Evolutionary conservation across 2,113 vertebrate species (phyloP).

Genomic region (Corvus cornix): DNA sequence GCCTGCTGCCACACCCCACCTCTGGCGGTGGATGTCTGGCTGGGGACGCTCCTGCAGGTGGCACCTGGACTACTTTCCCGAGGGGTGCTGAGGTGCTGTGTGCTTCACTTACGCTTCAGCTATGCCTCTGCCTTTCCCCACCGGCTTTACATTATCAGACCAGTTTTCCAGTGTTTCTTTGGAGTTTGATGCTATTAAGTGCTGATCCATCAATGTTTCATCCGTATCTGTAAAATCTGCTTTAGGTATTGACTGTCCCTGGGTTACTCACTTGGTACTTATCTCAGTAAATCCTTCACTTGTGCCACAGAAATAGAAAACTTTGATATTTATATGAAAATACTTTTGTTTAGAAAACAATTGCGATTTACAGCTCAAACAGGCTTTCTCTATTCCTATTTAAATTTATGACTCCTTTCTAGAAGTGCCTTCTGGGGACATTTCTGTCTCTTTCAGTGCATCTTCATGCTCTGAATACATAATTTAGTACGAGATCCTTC

Average conservation of each 20-base stretch:
- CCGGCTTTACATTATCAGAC: rapidly evolving
- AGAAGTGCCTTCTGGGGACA: background rate
- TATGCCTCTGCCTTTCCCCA: rapidly evolving
- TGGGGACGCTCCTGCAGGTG: background rate
- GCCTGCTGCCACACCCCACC: background rate
- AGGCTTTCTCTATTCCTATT: background rate
- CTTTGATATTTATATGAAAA: background rate
- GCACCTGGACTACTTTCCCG: rapidly evolving
- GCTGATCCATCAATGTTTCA: background rate
- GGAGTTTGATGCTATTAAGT: background rate
- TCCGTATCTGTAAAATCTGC: background rate
- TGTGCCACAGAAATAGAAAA: background rate
- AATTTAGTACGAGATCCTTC: background rate
- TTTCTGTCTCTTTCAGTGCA: background rate
- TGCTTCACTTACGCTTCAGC: rapidly evolving
- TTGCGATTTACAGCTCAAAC: background rate
- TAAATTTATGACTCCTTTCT: slow-evolving; percentile 11
- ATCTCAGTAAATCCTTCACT: background rate
- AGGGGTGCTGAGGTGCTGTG: rapidly evolving
- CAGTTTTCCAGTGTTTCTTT: background rate
- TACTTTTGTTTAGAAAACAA: background rate
- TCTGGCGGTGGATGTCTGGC: rapidly evolving
- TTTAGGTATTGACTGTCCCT: background rate
- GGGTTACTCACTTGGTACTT: background rate
- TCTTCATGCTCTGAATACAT: slow-evolving; percentile 18